Percentiles rank a stretch among this genome's conserved stretches.
These are phyloP conservation scores for Eupithecia vulgata DNA, from an alignment of 2,888 invertebrate species.

Conservation along the genomic window DNA sequence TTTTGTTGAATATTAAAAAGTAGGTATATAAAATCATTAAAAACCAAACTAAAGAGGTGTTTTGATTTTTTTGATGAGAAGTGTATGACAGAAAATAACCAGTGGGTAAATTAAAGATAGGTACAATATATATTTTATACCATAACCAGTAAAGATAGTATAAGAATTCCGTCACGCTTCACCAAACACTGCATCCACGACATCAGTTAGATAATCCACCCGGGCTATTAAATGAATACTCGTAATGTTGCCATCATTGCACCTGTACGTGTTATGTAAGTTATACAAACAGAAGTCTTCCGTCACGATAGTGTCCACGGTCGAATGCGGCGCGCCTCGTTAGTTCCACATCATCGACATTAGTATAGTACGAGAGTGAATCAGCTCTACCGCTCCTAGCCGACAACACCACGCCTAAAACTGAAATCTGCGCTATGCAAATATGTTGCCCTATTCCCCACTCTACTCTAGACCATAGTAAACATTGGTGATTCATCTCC, in stretches of 20 bases:
- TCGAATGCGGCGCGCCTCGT: slow-evolving; percentile 57
- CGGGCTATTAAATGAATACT: slow-evolving; percentile 40
- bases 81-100: not conserved
- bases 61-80: too few species aligned
- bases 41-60: too few species aligned
- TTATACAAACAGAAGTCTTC: slow-evolving; percentile 51
- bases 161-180: slow-evolving; percentile 35
- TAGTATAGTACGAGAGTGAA: slow-evolving; percentile 76
- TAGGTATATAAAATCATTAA: too few species aligned
- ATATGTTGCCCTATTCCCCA: slow-evolving; percentile 29
- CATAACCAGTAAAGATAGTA: slow-evolving; percentile 1
- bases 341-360: slow-evolving; percentile 67
- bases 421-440: slow-evolving; percentile 42
- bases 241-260: slow-evolving; percentile 41
- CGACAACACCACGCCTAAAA: slow-evolving; percentile 46
- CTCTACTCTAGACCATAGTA: slow-evolving; percentile 29
- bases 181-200: slow-evolving; percentile 30
- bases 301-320: slow-evolving; percentile 72
- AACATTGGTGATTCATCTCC: slow-evolving; percentile 45
- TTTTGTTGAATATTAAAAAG: too few species aligned
- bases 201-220: slow-evolving; percentile 40
- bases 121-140: not conserved
- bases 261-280: slow-evolving; percentile 54
- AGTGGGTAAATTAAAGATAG: not conserved
- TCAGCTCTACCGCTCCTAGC: slow-evolving; percentile 60